These are phyloP conservation scores for Drosophila kurseongensis DNA, from an alignment of 1,140 invertebrate genomes.

Conservation along the genomic window DNA sequence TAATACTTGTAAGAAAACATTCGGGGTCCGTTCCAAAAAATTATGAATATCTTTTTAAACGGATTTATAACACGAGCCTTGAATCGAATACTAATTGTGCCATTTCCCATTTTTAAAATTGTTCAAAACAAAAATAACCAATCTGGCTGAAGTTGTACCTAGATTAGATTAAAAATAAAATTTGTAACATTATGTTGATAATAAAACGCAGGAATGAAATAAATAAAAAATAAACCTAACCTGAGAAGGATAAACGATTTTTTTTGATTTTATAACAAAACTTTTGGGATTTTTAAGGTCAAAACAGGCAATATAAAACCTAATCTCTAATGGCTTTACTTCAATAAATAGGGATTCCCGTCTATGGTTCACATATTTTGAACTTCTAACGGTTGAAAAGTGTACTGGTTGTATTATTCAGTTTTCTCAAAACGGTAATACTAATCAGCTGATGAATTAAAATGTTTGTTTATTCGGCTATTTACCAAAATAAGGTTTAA, in stretches of 20 bases:
- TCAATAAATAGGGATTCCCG: too few relatives aligned
- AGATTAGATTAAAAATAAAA: slow-evolving; percentile 48
- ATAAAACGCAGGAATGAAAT: slow-evolving; percentile 45
- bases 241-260: not conserved
- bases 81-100: slow-evolving; percentile 51
- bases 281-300: too few relatives aligned
- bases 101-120: slow-evolving; percentile 48
- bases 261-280: too few relatives aligned
- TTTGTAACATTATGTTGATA: slow-evolving; percentile 46
- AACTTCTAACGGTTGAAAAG: not conserved
- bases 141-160: slow-evolving; percentile 53
- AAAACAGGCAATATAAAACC: too few relatives aligned
- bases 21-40: slow-evolving; percentile 24
- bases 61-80: slow-evolving; percentile 43
- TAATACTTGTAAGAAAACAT: slow-evolving; percentile 27
- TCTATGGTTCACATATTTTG: not conserved
- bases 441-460: slow-evolving; percentile 14
- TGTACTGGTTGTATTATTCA: not conserved
- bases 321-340: too few relatives aligned
- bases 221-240: slow-evolving; percentile 22
- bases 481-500: not conserved
- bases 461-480: slow-evolving; percentile 10
- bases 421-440: slow-evolving; percentile 9
- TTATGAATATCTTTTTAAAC: slow-evolving; percentile 27
- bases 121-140: slow-evolving; percentile 45